Evolutionary conservation across 1,140 invertebrate species (phyloP).

Genomic region (Drosophila aff.): DNA sequence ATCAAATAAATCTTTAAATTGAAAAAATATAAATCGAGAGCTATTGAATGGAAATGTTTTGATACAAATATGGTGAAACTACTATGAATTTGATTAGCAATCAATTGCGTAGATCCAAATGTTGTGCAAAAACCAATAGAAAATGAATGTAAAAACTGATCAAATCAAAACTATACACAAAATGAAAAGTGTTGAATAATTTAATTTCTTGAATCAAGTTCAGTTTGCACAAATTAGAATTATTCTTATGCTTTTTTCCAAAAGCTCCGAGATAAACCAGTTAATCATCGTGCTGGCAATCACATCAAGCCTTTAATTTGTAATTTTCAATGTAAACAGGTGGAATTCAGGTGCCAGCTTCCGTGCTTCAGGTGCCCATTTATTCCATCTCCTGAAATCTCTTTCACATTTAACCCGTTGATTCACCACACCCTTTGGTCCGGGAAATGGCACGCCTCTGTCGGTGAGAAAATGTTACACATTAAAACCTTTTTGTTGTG

Average conservation of each 20-base stretch:
- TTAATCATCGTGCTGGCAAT: constrained; percentile 63
- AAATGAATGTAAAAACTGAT: background rate
- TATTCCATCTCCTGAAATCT: constrained; percentile 66
- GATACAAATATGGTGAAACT: background rate
- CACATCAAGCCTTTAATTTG: constrained; percentile 55
- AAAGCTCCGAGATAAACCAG: background rate
- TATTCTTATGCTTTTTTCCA: background rate
- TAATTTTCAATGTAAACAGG: constrained; percentile 6
- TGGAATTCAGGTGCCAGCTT: constrained; percentile 11
- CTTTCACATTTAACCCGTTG: constrained; percentile 59
- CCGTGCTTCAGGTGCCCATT: constrained; percentile 41
- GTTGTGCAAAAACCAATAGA: background rate
- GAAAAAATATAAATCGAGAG: background rate
- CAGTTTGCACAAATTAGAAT: background rate
- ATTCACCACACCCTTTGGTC: constrained; percentile 10
- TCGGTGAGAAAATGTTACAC: constrained; percentile 56
- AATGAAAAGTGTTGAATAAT: background rate
- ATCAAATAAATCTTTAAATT: constrained; percentile 11
- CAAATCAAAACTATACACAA: background rate
- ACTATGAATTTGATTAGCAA: background rate
- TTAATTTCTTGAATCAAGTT: background rate
- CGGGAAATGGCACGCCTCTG: constrained; percentile 5
- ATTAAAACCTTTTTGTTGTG: constrained; percentile 66
- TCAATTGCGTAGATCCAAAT: no score
- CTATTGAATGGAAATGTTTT: background rate